Evolutionary conservation across 2,888 invertebrate species (phyloP).

Genomic region (Dolichomitus sp.): DNA sequence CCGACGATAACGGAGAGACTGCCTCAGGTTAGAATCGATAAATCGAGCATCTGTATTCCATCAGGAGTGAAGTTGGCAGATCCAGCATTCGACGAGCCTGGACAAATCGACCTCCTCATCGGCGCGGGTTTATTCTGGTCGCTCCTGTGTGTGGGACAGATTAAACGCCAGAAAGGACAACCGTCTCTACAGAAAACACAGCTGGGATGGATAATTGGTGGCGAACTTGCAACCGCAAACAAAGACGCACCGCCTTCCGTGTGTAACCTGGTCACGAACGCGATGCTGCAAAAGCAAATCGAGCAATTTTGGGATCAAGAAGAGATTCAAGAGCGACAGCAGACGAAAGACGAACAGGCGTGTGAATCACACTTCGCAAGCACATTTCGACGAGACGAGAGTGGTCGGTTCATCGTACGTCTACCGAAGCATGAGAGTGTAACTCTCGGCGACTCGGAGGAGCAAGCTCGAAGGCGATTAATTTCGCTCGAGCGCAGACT

Average conservation of each 20-base stretch:
- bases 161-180: slow-evolving; percentile 31
- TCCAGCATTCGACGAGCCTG: slow-evolving; percentile 59
- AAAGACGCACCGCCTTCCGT: neutral
- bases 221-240: slow-evolving; percentile 28
- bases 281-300: slow-evolving; percentile 21
- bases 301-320: slow-evolving; percentile 30
- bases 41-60: slow-evolving; percentile 45
- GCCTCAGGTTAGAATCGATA: slow-evolving; percentile 43
- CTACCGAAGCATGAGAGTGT: slow-evolving; percentile 32
- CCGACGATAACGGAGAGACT: slow-evolving; percentile 51
- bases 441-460: slow-evolving; percentile 17
- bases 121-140: slow-evolving; percentile 60
- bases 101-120: slow-evolving; percentile 49
- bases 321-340: slow-evolving; percentile 10
- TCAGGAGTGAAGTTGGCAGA: slow-evolving; percentile 54
- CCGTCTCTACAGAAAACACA: slow-evolving; percentile 51
- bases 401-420: slow-evolving; percentile 39
- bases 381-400: slow-evolving; percentile 16
- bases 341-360: slow-evolving; percentile 7
- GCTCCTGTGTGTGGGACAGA: slow-evolving; percentile 51
- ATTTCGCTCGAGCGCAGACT: slow-evolving; percentile 42
- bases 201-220: slow-evolving; percentile 55
- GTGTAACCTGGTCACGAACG: slow-evolving; percentile 19
- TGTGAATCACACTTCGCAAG: slow-evolving; percentile 37
- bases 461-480: slow-evolving; percentile 34